Evolutionary conservation across 2,888 invertebrate genomes (phyloP), one percentile per base, ranked within the genome.

Genomic region (Pimpla rufipes): DNA sequence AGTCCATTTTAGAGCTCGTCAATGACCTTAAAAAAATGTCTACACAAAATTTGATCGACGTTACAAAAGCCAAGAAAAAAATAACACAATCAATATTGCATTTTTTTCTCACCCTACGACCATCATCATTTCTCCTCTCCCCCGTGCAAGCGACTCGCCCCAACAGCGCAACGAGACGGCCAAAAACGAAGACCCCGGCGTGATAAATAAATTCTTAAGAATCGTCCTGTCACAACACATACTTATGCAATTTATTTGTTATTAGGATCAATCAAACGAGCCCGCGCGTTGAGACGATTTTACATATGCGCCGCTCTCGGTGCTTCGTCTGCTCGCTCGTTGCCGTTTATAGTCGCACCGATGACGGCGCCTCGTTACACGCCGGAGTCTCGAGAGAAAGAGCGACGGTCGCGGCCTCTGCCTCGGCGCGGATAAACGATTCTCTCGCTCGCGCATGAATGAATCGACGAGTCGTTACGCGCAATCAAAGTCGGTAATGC

Each of bases 401-500:
- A 57, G n/a, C 18, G 37, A 13, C 29, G 42, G 7, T 64, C 29
- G 57, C 35, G 4, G 40, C 11, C 45, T 16, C 40, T 62, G 8
- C n/a, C n/a, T n/a, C 37, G 18, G 13, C 6, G 1, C n/a, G 16
- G 16, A 40, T 40, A 23, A 79, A 55, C 42, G 68, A 68, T 83
- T 81, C 75, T 68, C 73, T 52, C 50, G 66, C 81, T 68, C 76
- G 68, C 79, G 83, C 83, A 85, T 85, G 86, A 83, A 86, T 86
- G 86, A 83, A 79, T 83, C 74, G 77, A 78, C 74, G 75, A 76
- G 77, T 76, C 79, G 77, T 86, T 81, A 85, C 79, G 81, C 73
- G 79, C 73, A 83, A 86, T 86, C 85, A 79, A 83, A 79, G 83
- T 75, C 77, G 23, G 37, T 86, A 83, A 86, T 83, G 74, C 77